phyloP scores from a whole-genome alignment of 2,113 vertebrate genomes.

The Solenodon paradoxus region DNA sequence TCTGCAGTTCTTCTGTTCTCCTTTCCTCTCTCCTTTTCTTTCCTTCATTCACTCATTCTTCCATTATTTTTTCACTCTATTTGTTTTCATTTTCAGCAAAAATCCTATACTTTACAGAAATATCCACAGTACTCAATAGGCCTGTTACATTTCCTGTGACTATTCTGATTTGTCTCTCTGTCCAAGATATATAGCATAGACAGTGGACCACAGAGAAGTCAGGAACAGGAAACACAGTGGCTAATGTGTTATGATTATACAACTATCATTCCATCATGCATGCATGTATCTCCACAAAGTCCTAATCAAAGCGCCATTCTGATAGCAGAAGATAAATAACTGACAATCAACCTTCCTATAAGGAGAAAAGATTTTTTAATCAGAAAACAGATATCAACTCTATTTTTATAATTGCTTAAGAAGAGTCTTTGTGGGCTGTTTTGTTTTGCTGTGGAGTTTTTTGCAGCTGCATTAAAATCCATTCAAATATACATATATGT shows the following conservation, averaged over 20 bases:
- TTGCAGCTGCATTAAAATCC: not conserved
- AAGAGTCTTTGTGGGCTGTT: not conserved
- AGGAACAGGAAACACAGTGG: not conserved
- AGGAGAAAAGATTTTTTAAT: not conserved
- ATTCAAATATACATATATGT: not conserved
- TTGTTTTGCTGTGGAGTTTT: not conserved
- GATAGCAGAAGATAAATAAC: not conserved
- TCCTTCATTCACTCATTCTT: not conserved
- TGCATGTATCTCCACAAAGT: not conserved
- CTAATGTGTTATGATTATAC: not conserved
- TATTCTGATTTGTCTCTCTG: not conserved
- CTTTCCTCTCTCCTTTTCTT: not conserved
- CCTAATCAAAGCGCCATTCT: not conserved
- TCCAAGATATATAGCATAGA: not conserved
- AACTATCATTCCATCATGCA: not conserved
- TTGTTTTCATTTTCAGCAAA: not conserved
- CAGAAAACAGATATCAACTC: not conserved
- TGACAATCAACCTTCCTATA: not conserved
- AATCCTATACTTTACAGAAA: not conserved
- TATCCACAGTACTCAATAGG: not conserved
- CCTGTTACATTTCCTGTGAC: not conserved
- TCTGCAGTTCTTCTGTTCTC: not conserved
- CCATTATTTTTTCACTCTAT: not conserved
- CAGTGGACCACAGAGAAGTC: not conserved
- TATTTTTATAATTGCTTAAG: not conserved